phyloP scores from a whole-genome alignment of 2,113 vertebrate genomes.

The Willisornis vidua region DNA sequence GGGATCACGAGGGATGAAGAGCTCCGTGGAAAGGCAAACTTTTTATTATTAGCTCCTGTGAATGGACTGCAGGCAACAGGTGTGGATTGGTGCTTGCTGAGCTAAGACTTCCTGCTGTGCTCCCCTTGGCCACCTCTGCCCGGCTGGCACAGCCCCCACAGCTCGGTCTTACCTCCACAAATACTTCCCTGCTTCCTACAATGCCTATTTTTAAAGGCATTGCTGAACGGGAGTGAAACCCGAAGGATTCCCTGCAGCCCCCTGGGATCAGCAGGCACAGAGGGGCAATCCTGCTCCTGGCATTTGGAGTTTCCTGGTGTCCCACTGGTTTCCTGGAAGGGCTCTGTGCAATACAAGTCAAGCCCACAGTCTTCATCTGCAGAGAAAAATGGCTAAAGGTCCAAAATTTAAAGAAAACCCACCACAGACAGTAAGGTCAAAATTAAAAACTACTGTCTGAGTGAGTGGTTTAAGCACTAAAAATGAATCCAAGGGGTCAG shows the following conservation, averaged over 20 bases:
- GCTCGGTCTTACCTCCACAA: background rate
- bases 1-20: slow-evolving; percentile 43
- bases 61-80: slow-evolving; percentile 47
- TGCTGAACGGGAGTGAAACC: background rate
- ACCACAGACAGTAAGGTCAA: background rate
- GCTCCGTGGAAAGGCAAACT: background rate
- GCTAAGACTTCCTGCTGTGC: slow-evolving; percentile 17
- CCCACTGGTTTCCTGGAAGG: background rate
- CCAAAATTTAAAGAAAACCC: background rate
- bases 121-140: background rate
- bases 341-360: background rate
- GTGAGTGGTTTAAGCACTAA: background rate
- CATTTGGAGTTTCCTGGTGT: background rate
- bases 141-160: background rate
- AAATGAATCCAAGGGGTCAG: background rate
- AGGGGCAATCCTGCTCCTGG: background rate
- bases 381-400: background rate
- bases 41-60: slow-evolving; percentile 34
- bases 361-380: background rate
- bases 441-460: background rate
- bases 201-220: background rate
- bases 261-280: background rate
- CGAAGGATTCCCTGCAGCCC: background rate
- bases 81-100: slow-evolving; percentile 15
- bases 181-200: background rate